phyloP scores from a whole-genome alignment of 2,797 vertebrate genomes.

The Gymnothorax javanicus region DNA sequence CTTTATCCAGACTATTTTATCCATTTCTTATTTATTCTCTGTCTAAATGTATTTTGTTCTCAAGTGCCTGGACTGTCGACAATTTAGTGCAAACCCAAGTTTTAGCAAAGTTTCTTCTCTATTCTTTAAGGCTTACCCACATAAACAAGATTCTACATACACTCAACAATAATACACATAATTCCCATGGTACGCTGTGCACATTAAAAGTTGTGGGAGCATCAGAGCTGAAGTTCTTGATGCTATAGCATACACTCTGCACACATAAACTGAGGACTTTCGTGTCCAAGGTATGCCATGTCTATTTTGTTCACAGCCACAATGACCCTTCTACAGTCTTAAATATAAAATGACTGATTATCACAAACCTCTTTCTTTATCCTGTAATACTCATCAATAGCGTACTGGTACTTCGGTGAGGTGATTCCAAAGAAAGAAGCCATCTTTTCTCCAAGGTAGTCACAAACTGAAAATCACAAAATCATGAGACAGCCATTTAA shows the following conservation, averaged over 20 bases:
- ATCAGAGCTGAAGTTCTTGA: background rate
- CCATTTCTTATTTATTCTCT: too few species aligned
- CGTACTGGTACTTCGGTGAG: slow-evolving; percentile 96
- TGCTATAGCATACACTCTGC: background rate
- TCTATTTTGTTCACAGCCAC: background rate
- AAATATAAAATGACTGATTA: background rate
- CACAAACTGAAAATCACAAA: slow-evolving; percentile 79
- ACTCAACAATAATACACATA: background rate
- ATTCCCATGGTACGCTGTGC: background rate
- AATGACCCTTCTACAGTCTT: background rate
- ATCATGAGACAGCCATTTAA: background rate
- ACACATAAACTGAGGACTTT: background rate
- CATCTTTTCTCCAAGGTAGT: slow-evolving; percentile 95
- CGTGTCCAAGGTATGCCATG: background rate
- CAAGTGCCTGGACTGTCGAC: too few species aligned
- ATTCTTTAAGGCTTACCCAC: background rate
- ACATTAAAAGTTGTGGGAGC: background rate
- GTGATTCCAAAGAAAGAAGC: slow-evolving; percentile 93
- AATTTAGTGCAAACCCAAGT: too few species aligned
- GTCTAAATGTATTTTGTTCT: too few species aligned
- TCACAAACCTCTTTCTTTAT: slow-evolving; percentile 91
- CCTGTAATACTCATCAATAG: slow-evolving; percentile 97
- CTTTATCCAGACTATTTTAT: too few species aligned
- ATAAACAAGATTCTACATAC: background rate
- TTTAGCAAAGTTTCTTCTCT: too few species aligned